Conservation (phyloP, 2,888 invertebrate species). For the Pristionchus entomophagus region DNA sequence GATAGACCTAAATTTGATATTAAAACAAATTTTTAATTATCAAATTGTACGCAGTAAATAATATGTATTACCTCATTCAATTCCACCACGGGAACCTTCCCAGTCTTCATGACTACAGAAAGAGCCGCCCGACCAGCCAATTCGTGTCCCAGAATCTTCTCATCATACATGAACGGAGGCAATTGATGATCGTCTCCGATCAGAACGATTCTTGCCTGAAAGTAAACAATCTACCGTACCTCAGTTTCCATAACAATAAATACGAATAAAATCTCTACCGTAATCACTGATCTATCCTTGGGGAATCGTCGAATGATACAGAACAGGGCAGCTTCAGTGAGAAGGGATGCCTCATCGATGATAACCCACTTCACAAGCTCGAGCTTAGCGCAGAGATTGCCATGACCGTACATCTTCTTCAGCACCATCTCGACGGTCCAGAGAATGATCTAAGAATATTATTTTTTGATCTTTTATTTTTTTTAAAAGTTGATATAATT, state of each 20-base stretch:
- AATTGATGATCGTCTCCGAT: constrained; percentile 5
- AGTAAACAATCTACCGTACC: neutral
- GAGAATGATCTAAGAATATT: neutral
- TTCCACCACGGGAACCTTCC: neutral
- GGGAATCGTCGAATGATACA: neutral
- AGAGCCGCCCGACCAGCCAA: constrained; percentile 2
- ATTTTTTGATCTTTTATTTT: too few species aligned
- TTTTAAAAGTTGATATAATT: too few species aligned
- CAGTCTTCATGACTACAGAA: neutral
- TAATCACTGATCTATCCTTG: neutral
- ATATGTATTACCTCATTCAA: too few species aligned
- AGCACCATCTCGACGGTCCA: neutral
- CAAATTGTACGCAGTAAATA: too few species aligned
- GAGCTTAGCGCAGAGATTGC: neutral
- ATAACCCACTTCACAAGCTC: neutral
- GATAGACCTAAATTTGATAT: too few species aligned
- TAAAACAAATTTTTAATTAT: too few species aligned
- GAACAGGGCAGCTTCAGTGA: neutral
- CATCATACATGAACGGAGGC: neutral
- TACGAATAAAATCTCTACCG: neutral
- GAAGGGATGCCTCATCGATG: neutral
- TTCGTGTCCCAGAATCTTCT: neutral
- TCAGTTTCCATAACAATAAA: neutral
- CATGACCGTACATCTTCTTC: neutral
- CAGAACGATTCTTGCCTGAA: neutral